Evolutionary conservation across 1,140 invertebrate genomes (phyloP), one percentile per base, ranked within the genome.

Genomic region (Pectinophora gossypiella): DNA sequence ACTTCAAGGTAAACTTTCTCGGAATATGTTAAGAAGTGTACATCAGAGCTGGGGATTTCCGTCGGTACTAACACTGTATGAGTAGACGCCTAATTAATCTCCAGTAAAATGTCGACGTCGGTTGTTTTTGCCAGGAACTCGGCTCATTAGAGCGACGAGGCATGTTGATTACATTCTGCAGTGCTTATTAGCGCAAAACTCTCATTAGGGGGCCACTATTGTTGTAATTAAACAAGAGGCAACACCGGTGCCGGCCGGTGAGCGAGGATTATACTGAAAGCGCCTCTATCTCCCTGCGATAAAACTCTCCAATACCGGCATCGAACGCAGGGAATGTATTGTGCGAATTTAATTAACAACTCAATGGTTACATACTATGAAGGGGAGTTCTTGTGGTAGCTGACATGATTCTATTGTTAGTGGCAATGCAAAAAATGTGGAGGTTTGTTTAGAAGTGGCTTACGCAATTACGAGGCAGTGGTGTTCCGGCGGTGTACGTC

Each of bases 141-240:
- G 71, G 71, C 72, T 87, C 81, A 87, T 87, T 87, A 87, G 81
- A 82, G 71, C 76, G 71, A 76, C 79, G 76, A 84, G 72, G 84
- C 76, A 87, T 75, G 83, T 87, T 85, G 79, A 85, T 83, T 85
- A 83, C 81, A 86, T 85, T 86, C 73, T 85, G 81, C 78, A 80
- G 79, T 72, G 76, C 81, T 87, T 87, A 85, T 85, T 85, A 87
- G 78, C 79, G 78, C 79, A 82, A 44, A 82, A 85, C 76, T 84
- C 83, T 82, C 81, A 83, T 83, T 85, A 84, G 75, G 69, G n/a
- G 81, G 67, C 77, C 71, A 85, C 81, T 85, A 87, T 87, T 87
- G 84, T 87, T 87, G 75, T 85, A 85, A 87, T 87, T 87, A 82
- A 85, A 85, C 77, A 83, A 83, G 73, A 72, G 74, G 72, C 71